Base-by-base conservation (phyloP, 2,113 vertebrate species). In the Chlamydotis undulata region DNA sequence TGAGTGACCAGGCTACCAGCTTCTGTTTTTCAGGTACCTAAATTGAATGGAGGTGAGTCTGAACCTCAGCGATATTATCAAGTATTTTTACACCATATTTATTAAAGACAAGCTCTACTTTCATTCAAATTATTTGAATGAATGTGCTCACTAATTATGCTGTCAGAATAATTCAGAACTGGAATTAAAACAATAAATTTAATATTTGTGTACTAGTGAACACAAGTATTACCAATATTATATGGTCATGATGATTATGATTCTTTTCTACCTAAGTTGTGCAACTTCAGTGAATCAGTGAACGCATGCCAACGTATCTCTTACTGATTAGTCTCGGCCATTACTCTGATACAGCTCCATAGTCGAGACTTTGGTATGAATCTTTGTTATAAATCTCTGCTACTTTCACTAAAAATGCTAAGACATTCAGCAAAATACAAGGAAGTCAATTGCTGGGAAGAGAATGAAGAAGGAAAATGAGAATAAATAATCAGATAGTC, bases 281-380 rank as follows among this genome's bases (percentile, higher is more conserved):
- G 24, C 28, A 71, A 21, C 29, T 64, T 56, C 8, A 53, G 2
- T 78, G 63, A 83, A 80, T 82, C 14, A 21, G 53, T 64, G 43
- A 29, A n/a, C 33, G 24, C 1, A 1, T 8, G 23, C 10, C 45
- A 60, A 2, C 5, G 16, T 21, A 6, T 2, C 2, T 2, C 2
- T 18, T 70, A 55, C 1, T 59, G n/a, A 13, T 79, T 85, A 41
- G 6, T 76, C 33, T 92, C 35, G 76, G n/a, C 10, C 10, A 9
- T 82, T 73, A 37, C 5, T 23, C 39, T 91, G 39, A 41, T 84
- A 50, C 4, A 31, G 14, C 8, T 87, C 31, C 12, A 12, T 10
- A 43, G 10, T 8, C 25, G 33, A 93, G 35, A 68, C 13, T 37
- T 78, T 7, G 2, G 77, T 55, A 50, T 53, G n/a, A 83, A 49